Percentiles rank a stretch among this genome's conserved stretches.
Evolutionary conservation across 2,888 invertebrate genomes (phyloP).

Genomic region (Cerastis leucographa): DNA sequence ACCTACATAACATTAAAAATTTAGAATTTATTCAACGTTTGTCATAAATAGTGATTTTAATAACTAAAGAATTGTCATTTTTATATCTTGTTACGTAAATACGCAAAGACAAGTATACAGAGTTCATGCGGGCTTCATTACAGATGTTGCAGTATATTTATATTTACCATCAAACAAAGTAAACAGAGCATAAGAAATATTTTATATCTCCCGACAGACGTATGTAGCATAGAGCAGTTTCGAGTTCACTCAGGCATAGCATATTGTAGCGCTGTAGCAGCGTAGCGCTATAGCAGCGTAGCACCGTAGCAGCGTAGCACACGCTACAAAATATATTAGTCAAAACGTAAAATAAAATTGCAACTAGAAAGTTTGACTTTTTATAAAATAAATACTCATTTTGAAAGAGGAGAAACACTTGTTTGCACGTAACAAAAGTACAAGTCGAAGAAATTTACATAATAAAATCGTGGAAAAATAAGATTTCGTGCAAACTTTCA

Average conservation of each 20-base stretch:
- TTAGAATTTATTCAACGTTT: not conserved
- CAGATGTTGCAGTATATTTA: constrained; percentile 2
- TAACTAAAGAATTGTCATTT: not conserved
- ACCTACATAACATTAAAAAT: too few species aligned
- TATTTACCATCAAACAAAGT: constrained; percentile 22
- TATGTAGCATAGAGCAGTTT: constrained; percentile 48
- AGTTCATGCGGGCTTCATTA: constrained; percentile 30
- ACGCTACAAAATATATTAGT: constrained; percentile 20
- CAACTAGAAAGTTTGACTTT: not conserved
- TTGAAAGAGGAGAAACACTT: constrained; percentile 48
- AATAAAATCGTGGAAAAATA: constrained; percentile 64
- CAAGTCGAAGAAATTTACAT: constrained; percentile 59
- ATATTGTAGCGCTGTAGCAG: constrained; percentile 62
- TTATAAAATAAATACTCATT: constrained; percentile 26
- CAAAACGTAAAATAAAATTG: constrained; percentile 15
- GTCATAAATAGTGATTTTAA: not conserved
- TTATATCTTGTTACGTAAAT: constrained; percentile 18
- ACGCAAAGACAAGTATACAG: constrained; percentile 23
- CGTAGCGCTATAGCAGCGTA: constrained; percentile 55
- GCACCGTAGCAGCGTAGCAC: constrained; percentile 28
- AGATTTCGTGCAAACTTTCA: constrained; percentile 56
- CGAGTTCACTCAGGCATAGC: constrained; percentile 66
- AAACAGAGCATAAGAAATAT: constrained; percentile 41
- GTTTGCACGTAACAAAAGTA: constrained; percentile 51
- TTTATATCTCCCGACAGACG: constrained; percentile 44